phyloP scores from a whole-genome alignment of 2,113 vertebrate species.

The Telmatochromis brichardi region DNA sequence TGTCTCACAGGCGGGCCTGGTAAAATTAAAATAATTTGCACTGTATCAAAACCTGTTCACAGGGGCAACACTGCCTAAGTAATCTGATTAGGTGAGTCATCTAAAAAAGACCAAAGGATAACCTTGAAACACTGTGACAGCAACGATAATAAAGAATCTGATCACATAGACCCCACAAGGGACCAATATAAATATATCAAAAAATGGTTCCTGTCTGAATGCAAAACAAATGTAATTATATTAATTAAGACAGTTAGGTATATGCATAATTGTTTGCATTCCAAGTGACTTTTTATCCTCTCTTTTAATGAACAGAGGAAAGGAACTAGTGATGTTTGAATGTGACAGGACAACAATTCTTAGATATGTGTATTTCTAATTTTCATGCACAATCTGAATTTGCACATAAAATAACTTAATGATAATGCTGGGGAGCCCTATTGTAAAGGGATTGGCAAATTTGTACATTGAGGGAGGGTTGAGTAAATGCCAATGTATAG shows the following conservation, averaged over 20 bases:
- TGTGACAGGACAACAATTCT: background rate
- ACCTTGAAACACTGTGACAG: conserved; percentile 14
- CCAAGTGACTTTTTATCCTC: background rate
- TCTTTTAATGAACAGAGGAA: background rate
- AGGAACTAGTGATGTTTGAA: background rate
- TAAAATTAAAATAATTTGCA: conserved; percentile 65
- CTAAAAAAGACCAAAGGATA: conserved; percentile 27
- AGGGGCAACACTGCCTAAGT: conserved; percentile 46
- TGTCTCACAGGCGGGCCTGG: conserved; percentile 42
- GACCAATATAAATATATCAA: background rate
- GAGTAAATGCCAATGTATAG: background rate
- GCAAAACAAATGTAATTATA: conserved; percentile 23
- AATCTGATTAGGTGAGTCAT: conserved; percentile 51
- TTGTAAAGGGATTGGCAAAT: background rate
- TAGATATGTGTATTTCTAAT: background rate
- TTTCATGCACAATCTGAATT: background rate
- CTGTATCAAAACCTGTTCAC: conserved; percentile 51
- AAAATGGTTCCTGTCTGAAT: conserved; percentile 11
- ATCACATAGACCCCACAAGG: background rate
- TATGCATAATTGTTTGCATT: background rate
- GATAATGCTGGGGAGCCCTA: background rate
- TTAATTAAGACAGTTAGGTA: background rate
- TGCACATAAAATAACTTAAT: background rate
- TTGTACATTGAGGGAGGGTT: background rate
- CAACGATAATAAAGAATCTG: conserved; percentile 19